phyloP scores from a whole-genome alignment of 2,797 vertebrate genomes.

The Limnodromus scolopaceus region DNA sequence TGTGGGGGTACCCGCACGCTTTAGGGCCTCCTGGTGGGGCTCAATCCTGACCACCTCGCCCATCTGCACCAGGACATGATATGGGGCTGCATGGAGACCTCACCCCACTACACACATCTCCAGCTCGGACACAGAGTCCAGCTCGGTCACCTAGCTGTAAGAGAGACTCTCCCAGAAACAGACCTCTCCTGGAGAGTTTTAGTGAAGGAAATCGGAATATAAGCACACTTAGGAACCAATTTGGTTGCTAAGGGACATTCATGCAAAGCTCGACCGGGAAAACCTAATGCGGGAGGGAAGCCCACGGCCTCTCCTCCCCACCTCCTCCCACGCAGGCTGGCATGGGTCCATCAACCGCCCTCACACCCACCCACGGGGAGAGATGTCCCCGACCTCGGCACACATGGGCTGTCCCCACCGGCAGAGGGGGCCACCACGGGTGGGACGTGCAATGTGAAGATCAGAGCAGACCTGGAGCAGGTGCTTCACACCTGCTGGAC shows the following conservation, averaged over 20 bases:
- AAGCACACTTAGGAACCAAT: not conserved
- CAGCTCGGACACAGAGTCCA: not conserved
- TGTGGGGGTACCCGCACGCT: fast-evolving
- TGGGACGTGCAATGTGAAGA: fast-evolving
- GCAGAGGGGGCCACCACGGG: no score
- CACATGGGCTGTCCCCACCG: not conserved
- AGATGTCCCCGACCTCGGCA: fast-evolving
- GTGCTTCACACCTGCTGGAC: not conserved
- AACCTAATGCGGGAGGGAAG: not conserved
- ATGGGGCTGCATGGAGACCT: no score
- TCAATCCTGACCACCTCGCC: not conserved
- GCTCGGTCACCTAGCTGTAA: not conserved
- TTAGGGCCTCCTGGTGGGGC: no score
- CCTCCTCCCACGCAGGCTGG: not conserved
- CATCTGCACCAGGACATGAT: fast-evolving
- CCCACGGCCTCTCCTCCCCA: not conserved
- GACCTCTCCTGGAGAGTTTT: not conserved
- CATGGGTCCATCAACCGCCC: not conserved
- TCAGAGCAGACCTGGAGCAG: not conserved
- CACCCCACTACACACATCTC: not conserved
- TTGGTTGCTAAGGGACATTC: not conserved
- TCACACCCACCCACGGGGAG: fast-evolving
- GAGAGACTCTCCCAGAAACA: not conserved
- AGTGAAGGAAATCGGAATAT: not conserved
- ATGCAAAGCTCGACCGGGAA: not conserved